Evolutionary conservation across 2,888 invertebrate species (phyloP), one percentile per base, ranked within the genome.

Genomic region (Meghimatium bilineatum): DNA sequence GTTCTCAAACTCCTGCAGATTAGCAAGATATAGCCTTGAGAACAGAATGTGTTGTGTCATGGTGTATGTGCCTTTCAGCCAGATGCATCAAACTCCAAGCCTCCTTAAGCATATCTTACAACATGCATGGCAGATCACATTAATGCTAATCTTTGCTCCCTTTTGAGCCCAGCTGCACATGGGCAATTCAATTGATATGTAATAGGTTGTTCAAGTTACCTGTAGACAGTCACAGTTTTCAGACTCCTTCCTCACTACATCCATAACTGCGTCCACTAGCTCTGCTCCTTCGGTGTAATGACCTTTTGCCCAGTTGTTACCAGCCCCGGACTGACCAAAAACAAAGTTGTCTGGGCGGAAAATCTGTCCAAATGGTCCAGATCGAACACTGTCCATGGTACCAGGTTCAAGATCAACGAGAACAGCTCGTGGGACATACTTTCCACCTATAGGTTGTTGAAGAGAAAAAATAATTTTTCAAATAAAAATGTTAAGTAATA

Each of bases 201-300:
- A 44, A 44, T 44, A 38, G 1, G 12, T 5, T 44, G n/a, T 12
- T 44, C 29, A 23, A 8, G 1, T n/a, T 74, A 49, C 90, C 83
- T 90, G 89, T 29, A 97, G 96, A 94, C 98, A 98, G 93, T 98
- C 98, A 93, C 98, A 95, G 87, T 97, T 93, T 90, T 98, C 89
- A 95, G 97, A 91, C 96, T 95, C 94, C 96, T 97, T 86, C 96
- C 98, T 92, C 49, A 95, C 94, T n/a, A 95, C 95, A 89, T 95
- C 95, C 75, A 95, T 88, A 1, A 95, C 95, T 95, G 96, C 93
- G 88, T 95, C 95, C 17, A 95, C 95, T 10, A 95, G 91, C 89
- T 86, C 86, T 34, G 86, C 86, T 32, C 86, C 86, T 67, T 86
- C 86, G 66, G 86, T 86, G 80, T 86, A 86, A 44, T 86, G 86